Evolutionary conservation across 2,113 vertebrate genomes (phyloP).

Genomic region (Urocitellus parryii): DNA sequence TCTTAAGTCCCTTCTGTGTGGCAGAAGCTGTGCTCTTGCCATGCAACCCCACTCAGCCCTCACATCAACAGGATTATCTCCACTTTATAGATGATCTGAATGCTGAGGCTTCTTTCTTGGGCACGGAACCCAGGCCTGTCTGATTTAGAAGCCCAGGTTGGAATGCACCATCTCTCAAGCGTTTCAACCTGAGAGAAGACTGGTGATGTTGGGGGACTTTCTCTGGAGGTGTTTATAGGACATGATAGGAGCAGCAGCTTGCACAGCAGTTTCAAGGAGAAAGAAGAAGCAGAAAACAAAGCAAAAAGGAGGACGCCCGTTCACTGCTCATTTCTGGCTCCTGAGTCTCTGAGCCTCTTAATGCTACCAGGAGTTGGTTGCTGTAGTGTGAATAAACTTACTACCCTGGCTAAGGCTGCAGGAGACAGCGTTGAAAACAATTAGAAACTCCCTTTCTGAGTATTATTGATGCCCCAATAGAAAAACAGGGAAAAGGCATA

Average conservation of each 20-base stretch:
- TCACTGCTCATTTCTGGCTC: background rate
- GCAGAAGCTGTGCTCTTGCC: background rate
- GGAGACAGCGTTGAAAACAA: background rate
- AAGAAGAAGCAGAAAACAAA: background rate
- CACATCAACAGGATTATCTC: background rate
- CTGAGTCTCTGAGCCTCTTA: constrained; percentile 75
- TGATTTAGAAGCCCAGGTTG: background rate
- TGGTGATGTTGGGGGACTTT: background rate
- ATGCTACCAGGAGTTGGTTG: constrained; percentile 72
- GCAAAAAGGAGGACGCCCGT: background rate
- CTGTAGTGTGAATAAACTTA: constrained; percentile 75
- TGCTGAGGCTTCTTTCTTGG: background rate
- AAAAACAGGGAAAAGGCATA: background rate
- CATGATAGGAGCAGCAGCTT: background rate
- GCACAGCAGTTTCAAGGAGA: background rate
- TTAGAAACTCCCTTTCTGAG: background rate
- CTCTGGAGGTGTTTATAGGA: background rate
- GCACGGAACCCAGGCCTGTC: background rate
- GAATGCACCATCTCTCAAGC: background rate
- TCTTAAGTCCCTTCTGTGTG: background rate
- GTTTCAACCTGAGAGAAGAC: background rate
- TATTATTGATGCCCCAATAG: background rate
- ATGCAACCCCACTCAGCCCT: background rate
- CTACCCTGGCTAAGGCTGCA: constrained; percentile 55
- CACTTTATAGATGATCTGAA: background rate